Evolutionary conservation across 2,113 vertebrate genomes (phyloP).

Genomic region (Rousettus leschenaultii): DNA sequence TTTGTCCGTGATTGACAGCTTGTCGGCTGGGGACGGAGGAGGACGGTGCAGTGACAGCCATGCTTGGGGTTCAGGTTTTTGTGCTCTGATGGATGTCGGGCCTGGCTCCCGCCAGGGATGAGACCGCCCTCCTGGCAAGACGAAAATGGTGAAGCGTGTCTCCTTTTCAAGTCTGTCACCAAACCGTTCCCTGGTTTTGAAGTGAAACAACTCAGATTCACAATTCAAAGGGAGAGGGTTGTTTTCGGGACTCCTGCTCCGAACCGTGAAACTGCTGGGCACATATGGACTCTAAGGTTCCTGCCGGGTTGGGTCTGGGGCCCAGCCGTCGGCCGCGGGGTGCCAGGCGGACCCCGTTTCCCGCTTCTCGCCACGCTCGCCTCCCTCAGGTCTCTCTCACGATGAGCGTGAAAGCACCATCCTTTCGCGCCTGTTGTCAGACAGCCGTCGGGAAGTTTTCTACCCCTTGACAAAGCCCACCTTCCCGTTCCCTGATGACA

Average conservation of each 20-base stretch:
- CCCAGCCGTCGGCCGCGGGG: rapidly evolving
- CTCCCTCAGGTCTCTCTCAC: neutral
- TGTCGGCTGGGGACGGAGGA: neutral
- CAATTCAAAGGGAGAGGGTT: neutral
- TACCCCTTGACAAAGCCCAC: neutral
- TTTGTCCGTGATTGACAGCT: neutral
- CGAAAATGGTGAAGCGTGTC: neutral
- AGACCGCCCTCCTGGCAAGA: neutral
- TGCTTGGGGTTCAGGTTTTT: neutral
- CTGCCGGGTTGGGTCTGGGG: neutral
- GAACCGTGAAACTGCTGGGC: neutral
- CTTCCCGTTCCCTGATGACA: neutral
- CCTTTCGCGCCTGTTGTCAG: neutral
- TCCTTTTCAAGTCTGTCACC: neutral
- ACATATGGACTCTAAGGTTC: neutral
- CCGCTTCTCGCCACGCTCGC: neutral
- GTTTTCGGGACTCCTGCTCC: neutral
- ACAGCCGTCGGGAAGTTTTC: neutral
- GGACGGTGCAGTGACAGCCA: neutral
- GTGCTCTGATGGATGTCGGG: neutral
- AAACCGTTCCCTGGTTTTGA: neutral
- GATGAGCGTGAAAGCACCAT: neutral
- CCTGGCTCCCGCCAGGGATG: neutral
- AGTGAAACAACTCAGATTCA: neutral
- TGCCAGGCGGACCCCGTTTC: neutral